Percentiles rank a stretch among this genome's conserved stretches.
phyloP scores from a whole-genome alignment of 2,888 invertebrate genomes.

The Ctenicera cuprea region DNA sequence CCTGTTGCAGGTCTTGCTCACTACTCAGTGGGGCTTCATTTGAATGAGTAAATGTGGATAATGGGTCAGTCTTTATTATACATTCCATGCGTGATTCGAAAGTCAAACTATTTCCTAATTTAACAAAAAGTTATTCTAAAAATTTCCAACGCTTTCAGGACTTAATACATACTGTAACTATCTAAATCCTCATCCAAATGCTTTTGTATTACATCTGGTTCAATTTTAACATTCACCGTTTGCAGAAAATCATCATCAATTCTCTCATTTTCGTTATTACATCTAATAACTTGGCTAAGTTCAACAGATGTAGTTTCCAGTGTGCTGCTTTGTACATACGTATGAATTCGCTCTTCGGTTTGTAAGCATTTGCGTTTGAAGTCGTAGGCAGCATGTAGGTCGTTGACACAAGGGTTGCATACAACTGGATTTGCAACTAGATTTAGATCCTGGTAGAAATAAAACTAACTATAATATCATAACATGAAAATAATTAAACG shows the following conservation, averaged over 20 bases:
- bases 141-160: too few species aligned
- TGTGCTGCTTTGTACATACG: not conserved
- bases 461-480: not conserved
- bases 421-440: conserved; percentile 7
- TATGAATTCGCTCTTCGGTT: conserved; percentile 5
- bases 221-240: not conserved
- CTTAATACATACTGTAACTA: too few species aligned
- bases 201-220: not conserved
- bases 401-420: not conserved
- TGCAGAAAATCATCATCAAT: too few species aligned
- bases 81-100: too few species aligned
- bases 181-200: too few species aligned
- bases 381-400: conserved; percentile 9
- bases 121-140: too few species aligned
- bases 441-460: not conserved
- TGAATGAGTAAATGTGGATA: too few species aligned
- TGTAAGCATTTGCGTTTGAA: conserved; percentile 15
- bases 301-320: not conserved
- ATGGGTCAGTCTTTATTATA: too few species aligned
- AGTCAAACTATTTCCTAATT: too few species aligned
- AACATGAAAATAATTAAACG: not conserved
- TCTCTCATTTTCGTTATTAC: not conserved
- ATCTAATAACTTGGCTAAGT: not conserved
- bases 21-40: too few species aligned
- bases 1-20: too few species aligned